Evolutionary conservation across 2,113 vertebrate species (phyloP).

Genomic region (Eretmochelys imbricata): DNA sequence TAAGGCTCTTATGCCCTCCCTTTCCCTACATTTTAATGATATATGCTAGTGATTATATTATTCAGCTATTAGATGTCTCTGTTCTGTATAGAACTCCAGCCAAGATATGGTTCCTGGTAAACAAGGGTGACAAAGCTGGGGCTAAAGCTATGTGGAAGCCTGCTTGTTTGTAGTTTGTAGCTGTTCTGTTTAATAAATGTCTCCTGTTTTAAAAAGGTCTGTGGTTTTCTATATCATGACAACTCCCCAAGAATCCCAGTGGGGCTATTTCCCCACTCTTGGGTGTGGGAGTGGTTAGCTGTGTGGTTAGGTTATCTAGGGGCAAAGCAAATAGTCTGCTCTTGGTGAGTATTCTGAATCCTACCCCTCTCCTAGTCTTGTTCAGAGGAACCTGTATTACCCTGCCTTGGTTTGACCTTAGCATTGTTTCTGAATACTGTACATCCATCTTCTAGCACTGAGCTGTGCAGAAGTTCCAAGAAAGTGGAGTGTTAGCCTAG

Average conservation of each 20-base stretch:
- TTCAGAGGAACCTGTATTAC: not conserved
- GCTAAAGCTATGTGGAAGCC: not conserved
- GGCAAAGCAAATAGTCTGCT: not conserved
- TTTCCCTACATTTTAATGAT: not conserved
- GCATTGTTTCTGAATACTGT: not conserved
- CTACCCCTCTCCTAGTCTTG: not conserved
- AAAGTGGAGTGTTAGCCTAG: not conserved
- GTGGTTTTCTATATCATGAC: not conserved
- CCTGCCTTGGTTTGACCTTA: not conserved
- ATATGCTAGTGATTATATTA: not conserved
- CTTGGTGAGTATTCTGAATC: not conserved
- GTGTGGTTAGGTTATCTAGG: not conserved
- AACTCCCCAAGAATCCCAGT: not conserved
- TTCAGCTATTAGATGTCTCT: slow-evolving; percentile 38
- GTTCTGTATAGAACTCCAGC: not conserved
- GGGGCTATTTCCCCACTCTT: not conserved
- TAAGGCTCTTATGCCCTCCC: not conserved
- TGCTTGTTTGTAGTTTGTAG: not conserved
- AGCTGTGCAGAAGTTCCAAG: not conserved
- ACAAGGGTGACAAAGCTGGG: not conserved
- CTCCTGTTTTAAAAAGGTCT: not conserved
- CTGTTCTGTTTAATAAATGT: not conserved
- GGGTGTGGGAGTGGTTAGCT: not conserved
- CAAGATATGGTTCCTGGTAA: not conserved
- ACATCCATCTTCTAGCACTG: not conserved